Base-by-base conservation (phyloP, 2,888 invertebrate species). In the Macrostomum cliftonense region DNA sequence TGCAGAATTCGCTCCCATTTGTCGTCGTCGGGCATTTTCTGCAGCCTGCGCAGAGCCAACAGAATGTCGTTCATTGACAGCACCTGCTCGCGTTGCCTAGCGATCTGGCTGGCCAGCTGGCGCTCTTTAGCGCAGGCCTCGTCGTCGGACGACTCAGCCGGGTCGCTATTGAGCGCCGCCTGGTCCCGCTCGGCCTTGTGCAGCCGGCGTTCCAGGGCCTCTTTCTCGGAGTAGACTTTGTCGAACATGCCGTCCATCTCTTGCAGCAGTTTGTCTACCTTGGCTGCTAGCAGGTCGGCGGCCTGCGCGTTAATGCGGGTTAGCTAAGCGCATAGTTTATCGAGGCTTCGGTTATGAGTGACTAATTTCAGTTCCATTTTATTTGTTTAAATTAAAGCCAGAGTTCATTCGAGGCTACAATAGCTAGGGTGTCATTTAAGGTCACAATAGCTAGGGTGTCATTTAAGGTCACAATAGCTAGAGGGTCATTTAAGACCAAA, bases 41-140 rank as follows among this genome's bases (percentile, higher is more conserved):
- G 79, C 50, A 83, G 74, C 63, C 81, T 77, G 64, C 81, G 80
- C 59, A 93, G 81, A 54, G 83, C 82, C 53, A 76, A 76, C 70
- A 91, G 79, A 42, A 95, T 77, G 66, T 93, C 93, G 58, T 87
- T 86, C 55, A 93, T 84, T 61, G 79, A 80, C 37, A 75, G 64
- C 43, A 73, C 60, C 53, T 39, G 48, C 20, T 49, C 47, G 12
- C 28, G 28, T 4, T 28, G 28, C 28, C 9, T 46, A 43, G 16
- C 42, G 37, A 46, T 16, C 17, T 39, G 16, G 5, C 9, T 16
- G 5, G 28, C 28, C 9, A 28, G 28, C 28, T 28, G 28, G 5
- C 28, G 28, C 20, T 39, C 37, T 17, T 39, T 13, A 13, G 4
- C 20, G 7, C 7, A 5, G 14, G n/a, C 19, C 9, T 28, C 47